Base-by-base conservation (phyloP, 2,888 invertebrate species). In the Eudemis profundana region DNA sequence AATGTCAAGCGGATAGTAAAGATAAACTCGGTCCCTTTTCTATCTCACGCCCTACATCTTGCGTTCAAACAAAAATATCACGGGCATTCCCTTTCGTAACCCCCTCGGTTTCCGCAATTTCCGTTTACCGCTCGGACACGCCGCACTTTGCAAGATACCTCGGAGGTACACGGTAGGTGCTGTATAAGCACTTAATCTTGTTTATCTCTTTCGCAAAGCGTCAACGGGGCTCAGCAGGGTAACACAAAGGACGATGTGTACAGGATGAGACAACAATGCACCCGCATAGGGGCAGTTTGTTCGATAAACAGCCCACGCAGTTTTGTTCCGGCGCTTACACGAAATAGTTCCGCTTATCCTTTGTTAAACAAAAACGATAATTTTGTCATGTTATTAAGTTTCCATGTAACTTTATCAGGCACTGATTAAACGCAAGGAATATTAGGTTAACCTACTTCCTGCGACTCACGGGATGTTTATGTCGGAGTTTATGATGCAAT, bases 381-480 rank as follows among this genome's bases (percentile, higher is more conserved):
- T 65, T 59, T 51, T 36, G 60, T 64, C 4, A 51, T 50, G 50
- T 65, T 65, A 65, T 53, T 51, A 78, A 70, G 68, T 56, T 62
- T 69, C 61, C 47, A 59, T 68, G 75, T 75, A 76, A 77, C 70
- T 78, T 77, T 78, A 79, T 78, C 77, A 73, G 71, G 74, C 49
- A 69, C 66, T 71, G 74, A 74, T 74, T 72, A 69, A 72, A 75
- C 72, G 69, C 53, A 64, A 67, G 73, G 74, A 75, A 64, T 68
- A 61, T 77, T 77, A 73, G 70, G 74, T 73, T 77, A 77, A 74
- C 75, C 77, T 72, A 74, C 72, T 75, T 78, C 75, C 75, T 76
- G 49, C 64, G 65, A 73, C 33, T 71, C 70, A 78, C 83, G 84
- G 87, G 86, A 89, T 87, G 89, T 89, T 89, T 89, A 83, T 79